Evolutionary conservation across 2,113 vertebrate species (phyloP), one percentile per base, ranked within the genome.

Genomic region (Cololabis saira): DNA sequence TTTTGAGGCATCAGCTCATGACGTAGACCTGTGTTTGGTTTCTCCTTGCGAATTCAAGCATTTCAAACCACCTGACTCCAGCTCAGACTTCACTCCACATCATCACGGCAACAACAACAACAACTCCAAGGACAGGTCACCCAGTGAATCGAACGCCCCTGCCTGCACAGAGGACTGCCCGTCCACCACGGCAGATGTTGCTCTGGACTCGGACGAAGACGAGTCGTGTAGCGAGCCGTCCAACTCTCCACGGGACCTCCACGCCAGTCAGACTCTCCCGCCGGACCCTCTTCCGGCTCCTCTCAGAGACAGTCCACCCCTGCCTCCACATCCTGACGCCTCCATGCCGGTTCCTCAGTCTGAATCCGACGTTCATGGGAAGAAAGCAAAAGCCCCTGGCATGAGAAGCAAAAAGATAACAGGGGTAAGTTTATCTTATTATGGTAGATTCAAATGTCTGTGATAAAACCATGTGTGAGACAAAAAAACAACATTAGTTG

Each of bases 11-110:
- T 94, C 94, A 0, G 58, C 79, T 0, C 96, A 98, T 0, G 97
- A 98, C 0, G 97, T 99, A 62, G 97, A 98, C 75, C 86, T 99
- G 10, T 99, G 97, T 76, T 87, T 99, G 64, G 97, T 99, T 71
- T 99, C 97, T 0, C 97, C 97, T 5, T 98, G 97, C 2, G 97
- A 98, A 90, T 98, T 98, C 22, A 94, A 96, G 75, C 97, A 99
- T 67, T 94, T 94, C 72, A 98, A 96, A 76, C 84, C 89, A 0
- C 55, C 83, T 0, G 93, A 67, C 63, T 85, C 93, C 59, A 94
- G 94, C 0, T 94, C 95, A n/a, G 80, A 89, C 0, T 93, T 94
- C 0, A 94, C 62, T 13, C 71, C 89, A 1, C 57, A 84, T 51
- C 8, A 81, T 27, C 57, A 76, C 0, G 12, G 81, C 59, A 61